Percentiles rank a stretch among this genome's conserved stretches.
phyloP scores from a whole-genome alignment of 2,888 invertebrate genomes.

The Agrotis exclamationis region DNA sequence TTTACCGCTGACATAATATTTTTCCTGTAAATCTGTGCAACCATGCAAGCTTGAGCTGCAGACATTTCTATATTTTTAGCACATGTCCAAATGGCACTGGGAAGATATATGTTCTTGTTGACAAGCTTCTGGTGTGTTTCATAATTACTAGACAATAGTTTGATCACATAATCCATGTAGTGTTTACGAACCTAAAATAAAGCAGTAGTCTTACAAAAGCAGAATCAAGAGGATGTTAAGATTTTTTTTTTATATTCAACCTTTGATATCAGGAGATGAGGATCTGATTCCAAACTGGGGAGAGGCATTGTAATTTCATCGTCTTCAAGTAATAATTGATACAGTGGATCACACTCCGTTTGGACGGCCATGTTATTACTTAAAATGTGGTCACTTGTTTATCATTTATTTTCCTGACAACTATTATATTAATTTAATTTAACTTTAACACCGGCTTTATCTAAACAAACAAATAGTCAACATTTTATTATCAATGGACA shows the following conservation, averaged over 20 bases:
- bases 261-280: slow-evolving; percentile 87
- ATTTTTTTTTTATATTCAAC: slow-evolving; percentile 62
- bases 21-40: slow-evolving; percentile 84
- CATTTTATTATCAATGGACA: not conserved
- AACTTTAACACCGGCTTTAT: slow-evolving; percentile 19
- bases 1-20: slow-evolving; percentile 81
- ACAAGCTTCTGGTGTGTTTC: slow-evolving; percentile 82
- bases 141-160: slow-evolving; percentile 84
- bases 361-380: slow-evolving; percentile 52
- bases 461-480: slow-evolving; percentile 12
- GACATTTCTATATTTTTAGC: slow-evolving; percentile 85
- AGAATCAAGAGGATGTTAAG: not conserved
- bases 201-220: slow-evolving; percentile 1
- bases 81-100: slow-evolving; percentile 88
- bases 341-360: slow-evolving; percentile 72
- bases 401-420: slow-evolving; percentile 5
- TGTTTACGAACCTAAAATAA: slow-evolving; percentile 85
- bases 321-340: slow-evolving; percentile 78
- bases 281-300: slow-evolving; percentile 83
- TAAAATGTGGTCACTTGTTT: not conserved
- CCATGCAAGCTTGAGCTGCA: slow-evolving; percentile 86
- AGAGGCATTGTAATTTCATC: slow-evolving; percentile 81
- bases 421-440: not conserved
- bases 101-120: slow-evolving; percentile 84
- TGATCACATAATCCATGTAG: slow-evolving; percentile 86